Base-by-base conservation (phyloP, 2,797 vertebrate species). In the Petrocephalus sullivani region DNA sequence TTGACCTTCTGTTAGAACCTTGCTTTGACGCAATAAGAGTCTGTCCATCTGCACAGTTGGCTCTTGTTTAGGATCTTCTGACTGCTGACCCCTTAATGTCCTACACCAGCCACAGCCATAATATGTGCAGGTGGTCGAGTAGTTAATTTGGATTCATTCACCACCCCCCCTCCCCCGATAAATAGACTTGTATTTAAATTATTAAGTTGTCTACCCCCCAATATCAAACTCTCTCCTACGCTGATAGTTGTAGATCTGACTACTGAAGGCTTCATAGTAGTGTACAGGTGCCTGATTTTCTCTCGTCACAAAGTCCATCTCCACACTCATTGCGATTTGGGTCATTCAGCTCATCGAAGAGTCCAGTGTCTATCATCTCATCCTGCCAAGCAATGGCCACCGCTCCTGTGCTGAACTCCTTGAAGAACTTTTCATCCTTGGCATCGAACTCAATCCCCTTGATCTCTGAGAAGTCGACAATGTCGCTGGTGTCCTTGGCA, bases 391-490 rank as follows among this genome's bases (percentile, higher is more conserved):
- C 94, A 88, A 97, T 96, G 64, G 97, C 49, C 78, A 98, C 94
- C 5, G 98, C 97, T 1, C 97, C 97, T 0, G 97, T 96, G 4
- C 95, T 93, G 91, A 98, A 98, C 93, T 95, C 97, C 90, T 96
- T 96, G 94, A 98, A 98, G 95, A 98, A 98, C 87, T 96, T 96
- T 2, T 96, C 94, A 89, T 98, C 98, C 89, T 97, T 97, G 89
- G 95, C 94, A 23, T 98, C 96, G 87, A 99, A 97, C 89, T 96
- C 96, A 1, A 97, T 95, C 90, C 97, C 97, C 89, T 94, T 95
- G 89, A 97, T 88, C 92, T 99, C 98, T 0, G 97, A 98, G 94
- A 99, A 98, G 91, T 98, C 97, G 0, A 96, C 96, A 21, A 97
- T 98, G 93, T 98, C 98, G 85, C 93, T 94, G 0, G 97, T 92